A percentile compares a stretch with the other conserved stretches of the same genome.
These are phyloP conservation scores for Cheilosia urbana DNA, from an alignment of 2,888 invertebrate species.

Conservation along the genomic window DNA sequence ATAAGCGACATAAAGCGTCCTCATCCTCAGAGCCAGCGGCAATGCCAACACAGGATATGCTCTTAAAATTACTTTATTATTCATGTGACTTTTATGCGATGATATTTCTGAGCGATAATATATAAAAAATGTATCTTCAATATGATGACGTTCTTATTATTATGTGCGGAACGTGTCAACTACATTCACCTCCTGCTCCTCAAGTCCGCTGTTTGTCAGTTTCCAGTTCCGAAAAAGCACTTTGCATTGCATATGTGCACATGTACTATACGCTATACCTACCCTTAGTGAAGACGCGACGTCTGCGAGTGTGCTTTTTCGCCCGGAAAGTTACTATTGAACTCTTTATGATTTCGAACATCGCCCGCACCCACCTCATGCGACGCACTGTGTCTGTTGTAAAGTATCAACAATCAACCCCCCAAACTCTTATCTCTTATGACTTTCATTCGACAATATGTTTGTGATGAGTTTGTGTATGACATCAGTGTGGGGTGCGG, in stretches of 20 bases:
- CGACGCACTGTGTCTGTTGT: constrained; percentile 40
- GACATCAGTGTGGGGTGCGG: constrained; percentile 26
- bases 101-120: constrained; percentile 68
- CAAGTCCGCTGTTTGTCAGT: neutral
- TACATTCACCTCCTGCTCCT: constrained; percentile 35
- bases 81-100: constrained; percentile 73
- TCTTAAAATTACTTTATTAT: constrained; percentile 73
- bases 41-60: constrained; percentile 27
- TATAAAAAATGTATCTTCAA: constrained; percentile 73
- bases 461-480: constrained; percentile 55
- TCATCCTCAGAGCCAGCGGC: constrained; percentile 2
- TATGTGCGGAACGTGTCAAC: constrained; percentile 75
- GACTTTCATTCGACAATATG: constrained; percentile 41
- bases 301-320: constrained; percentile 10
- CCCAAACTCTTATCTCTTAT: constrained; percentile 30
- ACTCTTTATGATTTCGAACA: constrained; percentile 69
- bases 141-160: constrained; percentile 74
- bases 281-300: constrained; percentile 12
- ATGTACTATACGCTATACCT: neutral
- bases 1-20: constrained; percentile 38
- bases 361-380: constrained; percentile 7
- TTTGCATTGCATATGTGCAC: constrained; percentile 61
- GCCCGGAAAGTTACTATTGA: constrained; percentile 61
- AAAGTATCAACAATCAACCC: constrained; percentile 66
- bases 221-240: constrained; percentile 40